Evolutionary conservation across 2,888 invertebrate species (phyloP), one percentile per base, ranked within the genome.

Genomic region (Drosophila fulvimacula): DNA sequence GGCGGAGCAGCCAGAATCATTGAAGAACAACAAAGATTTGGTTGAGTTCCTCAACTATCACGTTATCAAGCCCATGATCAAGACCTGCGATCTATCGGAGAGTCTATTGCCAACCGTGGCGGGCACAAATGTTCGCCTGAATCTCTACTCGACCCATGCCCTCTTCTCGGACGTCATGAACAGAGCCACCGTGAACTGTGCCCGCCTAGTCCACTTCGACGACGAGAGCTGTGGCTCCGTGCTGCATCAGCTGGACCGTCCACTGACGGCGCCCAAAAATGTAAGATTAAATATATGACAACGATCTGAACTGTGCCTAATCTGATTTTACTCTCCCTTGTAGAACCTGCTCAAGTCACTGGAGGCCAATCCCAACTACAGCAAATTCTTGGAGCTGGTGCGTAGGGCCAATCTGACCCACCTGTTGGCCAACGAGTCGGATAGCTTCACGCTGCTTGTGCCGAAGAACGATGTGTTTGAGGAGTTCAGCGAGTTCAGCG

Each of bases 181-280:
- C 74, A 93, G 94, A 55, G 94, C 94, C 1, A 95, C 95, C 0
- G 94, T 95, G 0, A 95, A 96, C 88, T 96, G 96, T 90, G 95
- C 95, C 1, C 93, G 94, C 10, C 88, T 96, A 13, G 92, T 94
- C 1, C 93, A 93, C 73, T 93, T 94, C 62, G 95, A 95, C 77
- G 93, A 94, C 69, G 94, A 94, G 84, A 94, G 95, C 36, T 96
- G 96, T 81, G 95, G 95, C 62, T 95, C 95, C 0, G 93, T 95
- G 10, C 92, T 96, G 21, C 95, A 96, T 84, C 94, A 95, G 85
- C 93, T 96, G 1, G 95, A 95, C 82, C 94, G 93, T 78, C 92
- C 95, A 21, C 90, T 95, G 34, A 81, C 93, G 1, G 90, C 91
- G 42, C 92, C 92, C 30, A 89, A 91, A 57, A 82, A 83, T 60